A percentile compares a stretch with the other conserved stretches of the same genome.
These are phyloP conservation scores for Charaxes varanes DNA, from an alignment of 1,140 invertebrate species.

Conservation along the genomic window DNA sequence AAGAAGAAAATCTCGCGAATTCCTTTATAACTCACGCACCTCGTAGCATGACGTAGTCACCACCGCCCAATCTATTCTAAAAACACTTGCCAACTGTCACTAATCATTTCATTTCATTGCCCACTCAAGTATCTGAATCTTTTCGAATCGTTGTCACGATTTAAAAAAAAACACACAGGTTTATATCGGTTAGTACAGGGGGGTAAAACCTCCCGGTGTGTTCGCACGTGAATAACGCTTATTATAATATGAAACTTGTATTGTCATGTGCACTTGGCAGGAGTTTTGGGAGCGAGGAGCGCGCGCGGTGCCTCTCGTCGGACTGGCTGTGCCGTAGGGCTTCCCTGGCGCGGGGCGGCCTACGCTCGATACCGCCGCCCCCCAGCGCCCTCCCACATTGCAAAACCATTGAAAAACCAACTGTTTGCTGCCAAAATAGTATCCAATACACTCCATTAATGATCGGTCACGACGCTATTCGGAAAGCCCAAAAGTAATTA, in stretches of 20 bases:
- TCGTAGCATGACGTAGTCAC: conserved; percentile 57
- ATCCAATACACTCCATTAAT: conserved; percentile 19
- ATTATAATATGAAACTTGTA: conserved; percentile 23
- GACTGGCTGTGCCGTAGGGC: conserved; percentile 49
- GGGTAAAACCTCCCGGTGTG: conserved; percentile 12
- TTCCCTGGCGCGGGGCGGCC: conserved; percentile 54
- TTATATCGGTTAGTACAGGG: conserved; percentile 1
- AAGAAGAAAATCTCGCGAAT: conserved; percentile 7
- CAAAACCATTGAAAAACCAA: conserved; percentile 65
- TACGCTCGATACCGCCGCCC: conserved; percentile 67
- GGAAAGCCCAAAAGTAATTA: too few relatives aligned
- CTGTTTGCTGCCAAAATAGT: conserved; percentile 46
- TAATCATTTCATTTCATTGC: conserved; percentile 50
- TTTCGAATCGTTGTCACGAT: conserved; percentile 15
- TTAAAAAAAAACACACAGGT: conserved; percentile 1
- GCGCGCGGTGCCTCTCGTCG: conserved; percentile 40
- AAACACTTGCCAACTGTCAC: conserved; percentile 57
- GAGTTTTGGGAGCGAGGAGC: conserved; percentile 27
- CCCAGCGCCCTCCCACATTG: conserved; percentile 62
- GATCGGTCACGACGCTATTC: conserved; percentile 5
- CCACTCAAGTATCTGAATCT: conserved; percentile 38
- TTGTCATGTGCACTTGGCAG: conserved; percentile 26
- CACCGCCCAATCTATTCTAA: conserved; percentile 44
- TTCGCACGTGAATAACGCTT: conserved; percentile 25
- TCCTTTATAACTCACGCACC: conserved; percentile 34